Evolutionary conservation across 2,888 invertebrate genomes (phyloP), one percentile per base, ranked within the genome.

Genomic region (Andrena bucephala): DNA sequence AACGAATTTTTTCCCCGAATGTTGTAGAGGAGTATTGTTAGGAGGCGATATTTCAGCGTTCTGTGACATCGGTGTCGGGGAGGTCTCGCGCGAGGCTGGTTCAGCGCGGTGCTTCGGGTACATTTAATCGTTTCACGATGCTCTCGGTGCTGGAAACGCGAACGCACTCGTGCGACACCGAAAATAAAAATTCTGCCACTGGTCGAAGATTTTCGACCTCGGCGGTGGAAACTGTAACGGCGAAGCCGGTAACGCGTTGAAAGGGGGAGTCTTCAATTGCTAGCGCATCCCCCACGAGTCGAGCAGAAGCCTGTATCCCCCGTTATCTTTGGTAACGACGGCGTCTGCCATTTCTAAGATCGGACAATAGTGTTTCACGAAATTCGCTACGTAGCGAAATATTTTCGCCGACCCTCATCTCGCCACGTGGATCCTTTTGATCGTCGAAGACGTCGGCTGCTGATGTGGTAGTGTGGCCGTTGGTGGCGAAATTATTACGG

Each of bases 401-500:
- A 76, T 81, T 86, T 42, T 82, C 62, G 71, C 29, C 63, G 67
- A 83, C 83, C 85, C 78, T 81, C 84, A 71, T 72, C 68, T 42
- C 62, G 77, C 57, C 71, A 80, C 80, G 84, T 87, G 88, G 88
- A 87, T 83, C 89, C 88, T 80, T 89, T 89, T 88, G 89, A 90
- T 90, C 87, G 89, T 81, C 86, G 68, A 87, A 89, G 89, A 90
- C 88, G 70, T 31, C 68, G 84, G 74, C 42, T 52, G 70, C 50
- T 65, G 24, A 65, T 75, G 71, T 62, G 77, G 73, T 72, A 87
- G 88, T 89, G 84, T 1, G 90, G 68, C 48, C 66, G 75, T 86
- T 72, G 87, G 81, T 68, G 81, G 87, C 84, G 87, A 84, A 87
- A 85, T 89, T 91, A 92, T 93, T 92, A 92, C 89, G 88, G 89